Conservation (phyloP, 2,113 vertebrate species). For the Malurus elegans region DNA sequence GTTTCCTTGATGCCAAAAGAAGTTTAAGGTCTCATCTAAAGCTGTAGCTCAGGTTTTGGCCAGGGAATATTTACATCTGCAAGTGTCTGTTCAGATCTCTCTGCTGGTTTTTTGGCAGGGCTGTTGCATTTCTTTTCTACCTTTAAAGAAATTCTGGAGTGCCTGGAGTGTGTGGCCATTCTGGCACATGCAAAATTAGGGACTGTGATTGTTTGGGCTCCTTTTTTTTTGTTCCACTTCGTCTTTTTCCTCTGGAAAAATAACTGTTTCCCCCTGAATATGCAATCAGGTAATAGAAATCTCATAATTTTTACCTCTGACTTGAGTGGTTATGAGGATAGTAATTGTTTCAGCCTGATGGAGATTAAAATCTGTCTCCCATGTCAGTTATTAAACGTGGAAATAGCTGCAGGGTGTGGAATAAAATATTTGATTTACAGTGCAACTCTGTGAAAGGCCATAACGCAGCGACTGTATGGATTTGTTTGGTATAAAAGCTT, state of each 20-base stretch:
- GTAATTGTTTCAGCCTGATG: slow-evolving; percentile 46
- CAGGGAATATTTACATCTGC: background rate
- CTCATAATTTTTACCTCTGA: slow-evolving; percentile 7
- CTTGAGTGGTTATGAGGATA: slow-evolving; percentile 11
- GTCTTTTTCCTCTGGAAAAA: background rate
- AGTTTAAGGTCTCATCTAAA: background rate
- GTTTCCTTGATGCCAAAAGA: background rate
- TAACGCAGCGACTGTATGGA: background rate
- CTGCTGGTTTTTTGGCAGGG: background rate
- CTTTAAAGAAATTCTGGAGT: background rate
- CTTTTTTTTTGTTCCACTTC: background rate
- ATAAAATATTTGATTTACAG: slow-evolving; percentile 52
- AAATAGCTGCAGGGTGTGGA: slow-evolving; percentile 39
- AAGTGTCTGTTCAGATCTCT: background rate
- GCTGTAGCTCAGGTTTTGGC: background rate
- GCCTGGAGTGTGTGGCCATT: background rate
- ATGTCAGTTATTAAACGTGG: slow-evolving; percentile 56
- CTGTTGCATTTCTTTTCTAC: background rate
- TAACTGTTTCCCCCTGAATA: background rate
- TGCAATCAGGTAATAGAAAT: background rate
- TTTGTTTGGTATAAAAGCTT: slow-evolving; percentile 49
- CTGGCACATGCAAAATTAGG: background rate
- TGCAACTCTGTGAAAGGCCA: background rate
- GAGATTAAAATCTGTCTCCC: slow-evolving; percentile 62
- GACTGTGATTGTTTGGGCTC: background rate